Conservation (phyloP, 1,140 invertebrate species). For the Cherax destructor region DNA sequence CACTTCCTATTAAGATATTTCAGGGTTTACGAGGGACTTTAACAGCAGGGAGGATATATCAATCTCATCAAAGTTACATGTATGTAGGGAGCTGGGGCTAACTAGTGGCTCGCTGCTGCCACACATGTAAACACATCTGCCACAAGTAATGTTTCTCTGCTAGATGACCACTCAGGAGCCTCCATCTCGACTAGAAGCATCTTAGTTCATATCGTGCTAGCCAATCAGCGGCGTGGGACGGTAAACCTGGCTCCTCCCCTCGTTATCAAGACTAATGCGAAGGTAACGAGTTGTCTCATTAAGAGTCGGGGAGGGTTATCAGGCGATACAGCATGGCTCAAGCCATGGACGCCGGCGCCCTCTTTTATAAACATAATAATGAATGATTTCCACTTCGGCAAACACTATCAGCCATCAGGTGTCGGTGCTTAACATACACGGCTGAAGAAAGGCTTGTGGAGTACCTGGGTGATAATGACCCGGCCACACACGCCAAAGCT, state of each 20-base stretch:
- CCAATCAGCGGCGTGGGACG: slow-evolving; percentile 26
- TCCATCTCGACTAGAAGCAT: background rate
- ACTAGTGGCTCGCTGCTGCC: too few relatives aligned
- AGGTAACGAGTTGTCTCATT: slow-evolving; percentile 62
- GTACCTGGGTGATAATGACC: background rate
- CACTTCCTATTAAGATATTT: too few relatives aligned
- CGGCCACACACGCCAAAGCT: background rate
- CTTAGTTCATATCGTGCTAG: background rate
- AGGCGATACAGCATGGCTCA: background rate
- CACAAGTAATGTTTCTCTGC: too few relatives aligned
- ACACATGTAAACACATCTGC: too few relatives aligned
- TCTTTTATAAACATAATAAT: slow-evolving; percentile 25
- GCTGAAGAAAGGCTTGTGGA: background rate
- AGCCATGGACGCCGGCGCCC: background rate
- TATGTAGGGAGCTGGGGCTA: too few relatives aligned
- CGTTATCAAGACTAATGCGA: slow-evolving; percentile 59
- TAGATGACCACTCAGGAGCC: background rate
- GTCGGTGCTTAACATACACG: background rate
- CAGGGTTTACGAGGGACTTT: too few relatives aligned
- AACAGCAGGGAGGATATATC: too few relatives aligned
- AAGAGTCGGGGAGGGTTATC: slow-evolving; percentile 40
- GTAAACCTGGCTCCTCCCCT: slow-evolving; percentile 17
- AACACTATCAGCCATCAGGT: background rate
- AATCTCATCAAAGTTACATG: too few relatives aligned
- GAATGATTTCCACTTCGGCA: background rate